Evolutionary conservation across 2,797 vertebrate genomes (phyloP), one percentile per base, ranked within the genome.

Genomic region (Etheostoma perlongum): DNA sequence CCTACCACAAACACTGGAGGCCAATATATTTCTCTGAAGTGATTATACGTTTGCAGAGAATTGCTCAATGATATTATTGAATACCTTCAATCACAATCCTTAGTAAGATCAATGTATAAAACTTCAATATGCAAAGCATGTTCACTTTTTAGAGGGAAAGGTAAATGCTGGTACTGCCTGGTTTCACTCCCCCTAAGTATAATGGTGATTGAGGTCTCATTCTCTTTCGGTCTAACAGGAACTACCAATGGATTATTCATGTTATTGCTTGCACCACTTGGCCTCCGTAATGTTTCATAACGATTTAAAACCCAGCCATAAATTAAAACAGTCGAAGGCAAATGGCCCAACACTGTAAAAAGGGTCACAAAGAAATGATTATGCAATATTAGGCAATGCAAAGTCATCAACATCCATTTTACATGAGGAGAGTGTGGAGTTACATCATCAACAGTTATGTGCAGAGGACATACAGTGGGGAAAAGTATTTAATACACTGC

Each of bases 181-280:
- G 57, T 85, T 88, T 82, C 63, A 55, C 79, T 78, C 78, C 64
- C 57, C 51, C 59, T 19, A 79, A 88, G 72, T 67, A 36, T 83
- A 84, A 82, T 63, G 64, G 63, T 82, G 84, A 88, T 86, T 83
- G 89, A 89, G 83, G 79, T 76, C 83, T 89, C 70, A 65, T 85
- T 88, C 69, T 64, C 74, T 82, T 51, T 84, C 63, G 36, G 78
- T 85, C 78, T 77, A 87, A 84, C 89, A 87, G 85, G 85, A 86
- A 85, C 79, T 90, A 77, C 91, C 87, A 76, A 87, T 93, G 87
- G 91, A 92, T 93, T 93, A 93, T 93, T 93, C 90, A 91, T 93
- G 88, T 89, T 90, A 91, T 85, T 83, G 82, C 88, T 85, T 77
- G 67, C 68, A 85, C 83, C 83, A 85, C 77, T 88, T 92, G 81